These are phyloP conservation scores for Cepaea hortensis DNA, from an alignment of 2,888 invertebrate species.

Conservation along the genomic window DNA sequence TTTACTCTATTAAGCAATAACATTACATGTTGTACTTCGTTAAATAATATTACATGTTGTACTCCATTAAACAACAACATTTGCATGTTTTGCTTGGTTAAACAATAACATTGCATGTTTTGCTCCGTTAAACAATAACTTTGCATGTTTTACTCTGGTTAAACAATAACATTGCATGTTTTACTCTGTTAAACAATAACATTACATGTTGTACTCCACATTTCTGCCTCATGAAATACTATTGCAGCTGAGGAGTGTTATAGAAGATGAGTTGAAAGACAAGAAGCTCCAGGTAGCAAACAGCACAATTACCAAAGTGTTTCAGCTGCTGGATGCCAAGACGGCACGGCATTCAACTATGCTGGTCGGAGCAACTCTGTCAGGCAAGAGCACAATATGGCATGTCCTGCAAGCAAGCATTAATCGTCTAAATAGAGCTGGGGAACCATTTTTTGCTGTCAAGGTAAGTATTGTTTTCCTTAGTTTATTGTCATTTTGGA, in stretches of 20 bases:
- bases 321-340: slow-evolving; percentile 92
- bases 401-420: slow-evolving; percentile 84
- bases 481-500: neutral
- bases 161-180: too few species aligned
- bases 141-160: too few species aligned
- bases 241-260: slow-evolving; percentile 72
- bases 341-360: slow-evolving; percentile 91
- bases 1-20: too few species aligned
- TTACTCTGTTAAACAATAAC: too few species aligned
- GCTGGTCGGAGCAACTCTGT: slow-evolving; percentile 89
- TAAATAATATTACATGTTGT: too few species aligned
- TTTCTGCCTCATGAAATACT: neutral
- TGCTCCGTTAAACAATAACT: too few species aligned
- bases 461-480: slow-evolving; percentile 60
- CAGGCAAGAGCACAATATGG: slow-evolving; percentile 91
- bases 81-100: too few species aligned
- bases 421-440: slow-evolving; percentile 79
- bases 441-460: slow-evolving; percentile 65
- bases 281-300: slow-evolving; percentile 76
- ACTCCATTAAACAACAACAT: too few species aligned
- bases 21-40: too few species aligned
- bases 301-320: slow-evolving; percentile 83
- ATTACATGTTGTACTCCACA: neutral
- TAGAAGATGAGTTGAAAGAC: slow-evolving; percentile 69
- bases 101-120: too few species aligned